These are phyloP conservation scores for Pelochelys cantorii DNA, from an alignment of 2,797 vertebrate species.

Conservation along the genomic window DNA sequence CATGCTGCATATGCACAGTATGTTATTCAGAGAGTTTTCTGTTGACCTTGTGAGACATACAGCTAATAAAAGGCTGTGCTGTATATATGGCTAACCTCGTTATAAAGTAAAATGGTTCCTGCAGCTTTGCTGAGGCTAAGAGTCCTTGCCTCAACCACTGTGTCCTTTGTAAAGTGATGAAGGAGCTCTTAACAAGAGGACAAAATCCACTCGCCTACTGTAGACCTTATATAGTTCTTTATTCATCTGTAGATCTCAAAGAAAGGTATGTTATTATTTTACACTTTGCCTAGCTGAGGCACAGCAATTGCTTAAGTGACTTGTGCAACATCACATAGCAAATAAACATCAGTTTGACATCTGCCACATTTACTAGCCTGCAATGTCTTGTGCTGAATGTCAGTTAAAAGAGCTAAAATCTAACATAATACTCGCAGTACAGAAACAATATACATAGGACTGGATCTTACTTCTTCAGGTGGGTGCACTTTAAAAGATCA, in stretches of 20 bases:
- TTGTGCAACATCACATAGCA: neutral
- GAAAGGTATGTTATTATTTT: neutral
- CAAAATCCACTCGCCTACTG: neutral
- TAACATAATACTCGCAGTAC: neutral
- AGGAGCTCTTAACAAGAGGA: neutral
- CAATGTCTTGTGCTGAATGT: neutral
- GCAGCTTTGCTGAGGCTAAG: neutral
- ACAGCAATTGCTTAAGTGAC: neutral
- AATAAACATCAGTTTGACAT: neutral
- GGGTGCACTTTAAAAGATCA: neutral
- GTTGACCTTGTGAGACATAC: neutral
- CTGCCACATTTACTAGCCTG: neutral
- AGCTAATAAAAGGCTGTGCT: neutral
- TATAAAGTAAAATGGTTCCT: neutral
- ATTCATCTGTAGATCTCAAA: neutral
- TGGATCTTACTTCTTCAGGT: neutral
- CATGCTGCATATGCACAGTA: accelerated
- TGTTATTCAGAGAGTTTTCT: neutral
- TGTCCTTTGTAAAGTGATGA: neutral
- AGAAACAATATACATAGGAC: neutral
- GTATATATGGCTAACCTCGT: neutral
- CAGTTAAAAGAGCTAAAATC: neutral
- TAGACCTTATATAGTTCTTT: neutral
- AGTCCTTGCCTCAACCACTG: neutral
- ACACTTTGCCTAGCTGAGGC: neutral